Evolutionary conservation across 2,113 vertebrate species (phyloP).

Genomic region (Hippolais icterina): DNA sequence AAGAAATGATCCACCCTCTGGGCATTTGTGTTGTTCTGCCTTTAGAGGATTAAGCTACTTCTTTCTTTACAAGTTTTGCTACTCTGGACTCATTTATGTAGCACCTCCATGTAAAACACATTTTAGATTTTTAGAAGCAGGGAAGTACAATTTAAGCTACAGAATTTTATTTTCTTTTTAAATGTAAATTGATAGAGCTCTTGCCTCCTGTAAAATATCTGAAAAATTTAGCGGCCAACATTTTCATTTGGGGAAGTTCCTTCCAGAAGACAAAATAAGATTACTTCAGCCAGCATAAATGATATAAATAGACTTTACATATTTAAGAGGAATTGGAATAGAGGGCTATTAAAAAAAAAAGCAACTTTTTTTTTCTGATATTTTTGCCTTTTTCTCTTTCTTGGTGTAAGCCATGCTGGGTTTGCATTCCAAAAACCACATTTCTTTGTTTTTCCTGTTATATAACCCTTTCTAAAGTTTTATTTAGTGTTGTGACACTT

Average conservation of each 20-base stretch:
- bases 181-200: not conserved
- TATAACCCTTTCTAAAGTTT: not conserved
- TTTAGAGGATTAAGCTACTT: not conserved
- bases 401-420: not conserved
- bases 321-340: not conserved
- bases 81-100: not conserved
- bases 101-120: not conserved
- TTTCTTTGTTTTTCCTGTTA: not conserved
- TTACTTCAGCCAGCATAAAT: not conserved
- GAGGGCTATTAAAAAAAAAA: not conserved
- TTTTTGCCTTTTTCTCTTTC: not conserved
- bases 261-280: not conserved
- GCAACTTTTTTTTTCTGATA: rapidly evolving
- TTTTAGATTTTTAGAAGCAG: not conserved
- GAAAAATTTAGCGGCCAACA: not conserved
- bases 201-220: not conserved
- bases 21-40: not conserved
- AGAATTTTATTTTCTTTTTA: not conserved
- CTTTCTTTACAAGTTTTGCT: not conserved
- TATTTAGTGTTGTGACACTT: not conserved
- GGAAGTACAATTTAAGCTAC: not conserved
- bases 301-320: not conserved
- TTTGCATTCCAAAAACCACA: not conserved
- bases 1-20: not conserved
- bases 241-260: not conserved